Percentiles rank a stretch among this genome's conserved stretches.
phyloP scores from a whole-genome alignment of 1,140 invertebrate genomes.

The Drosophila subobscura region DNA sequence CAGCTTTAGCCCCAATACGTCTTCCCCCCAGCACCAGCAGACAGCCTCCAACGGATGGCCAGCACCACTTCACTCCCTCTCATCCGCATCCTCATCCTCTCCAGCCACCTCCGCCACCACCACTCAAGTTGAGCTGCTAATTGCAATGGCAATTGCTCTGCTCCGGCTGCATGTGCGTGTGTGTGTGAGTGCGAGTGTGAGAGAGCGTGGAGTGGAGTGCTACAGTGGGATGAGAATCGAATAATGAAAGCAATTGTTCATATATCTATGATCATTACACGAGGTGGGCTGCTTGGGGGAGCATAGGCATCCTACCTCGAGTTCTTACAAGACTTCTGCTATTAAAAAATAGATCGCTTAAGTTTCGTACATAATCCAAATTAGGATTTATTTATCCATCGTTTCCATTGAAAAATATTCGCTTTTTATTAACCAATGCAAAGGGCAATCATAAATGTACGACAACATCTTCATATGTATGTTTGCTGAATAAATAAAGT shows the following conservation, averaged over 20 bases:
- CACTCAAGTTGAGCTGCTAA: constrained; percentile 79
- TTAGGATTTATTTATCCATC: too few species aligned
- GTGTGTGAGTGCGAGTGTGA: constrained; percentile 7
- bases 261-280: too few species aligned
- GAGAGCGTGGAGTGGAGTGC: constrained; percentile 10
- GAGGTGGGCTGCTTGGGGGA: too few species aligned
- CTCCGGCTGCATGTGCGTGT: neutral
- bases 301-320: too few species aligned
- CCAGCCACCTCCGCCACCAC: constrained; percentile 32
- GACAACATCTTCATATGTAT: too few species aligned
- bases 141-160: constrained; percentile 67
- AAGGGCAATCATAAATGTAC: neutral
- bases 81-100: constrained; percentile 17
- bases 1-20: constrained; percentile 41
- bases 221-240: neutral
- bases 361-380: too few species aligned
- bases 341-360: too few species aligned
- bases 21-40: constrained; percentile 6
- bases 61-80: constrained; percentile 10
- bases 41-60: constrained; percentile 9
- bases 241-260: too few species aligned
- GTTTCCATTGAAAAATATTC: too few species aligned
- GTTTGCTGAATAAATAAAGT: too few species aligned
- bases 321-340: too few species aligned
- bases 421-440: too few species aligned